Base-by-base conservation (phyloP, 2,113 vertebrate species). In the Chiloscyllium plagiosum region DNA sequence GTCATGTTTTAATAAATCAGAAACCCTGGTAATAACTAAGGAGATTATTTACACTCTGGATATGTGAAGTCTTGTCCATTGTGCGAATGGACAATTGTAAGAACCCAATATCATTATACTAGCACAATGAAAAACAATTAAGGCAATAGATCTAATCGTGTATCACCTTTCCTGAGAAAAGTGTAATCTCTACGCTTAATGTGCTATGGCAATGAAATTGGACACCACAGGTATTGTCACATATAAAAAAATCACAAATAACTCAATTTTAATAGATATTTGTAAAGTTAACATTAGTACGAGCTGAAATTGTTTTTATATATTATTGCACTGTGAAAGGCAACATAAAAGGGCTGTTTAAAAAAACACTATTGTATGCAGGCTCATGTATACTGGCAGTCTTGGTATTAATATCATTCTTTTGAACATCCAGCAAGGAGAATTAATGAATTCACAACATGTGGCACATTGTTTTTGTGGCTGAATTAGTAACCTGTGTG, bases 381-480 rank as follows among this genome's bases (percentile, higher is more conserved):
- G 61, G 17, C 19, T n/a, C 65, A 22, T 93, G 22, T 37, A 47
- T 68, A 15, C 61, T 94, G 66, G 66, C 92, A 94, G 19, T 17
- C 24, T 68, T 94, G 65, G 65, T 24, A 19, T 68, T 42, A 94
- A 69, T 37, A 70, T 69, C 47, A 42, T 24, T 69, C 92, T 68
- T 69, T 26, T 69, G 37, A 37, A 42, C n/a, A 42, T 94, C 92
- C 22, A 3, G n/a, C 65, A 94, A 69, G 92, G 92, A 56, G 92
- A 94, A 70, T 94, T 70, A 94, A 94, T 94, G 92, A n/a, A 69
- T 68, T 94, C 65, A 94, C 66, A 42, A 69, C 92, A 94, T 70
- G 66, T 47, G 61, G 68, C 42, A 72, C 29, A 19, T 72, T 72
- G 66, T 26, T 69, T 37, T 37, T 69, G 87, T 95, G 68, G 42